phyloP scores from a whole-genome alignment of 2,888 invertebrate species.

The Pycnomerus fuliginosus region DNA sequence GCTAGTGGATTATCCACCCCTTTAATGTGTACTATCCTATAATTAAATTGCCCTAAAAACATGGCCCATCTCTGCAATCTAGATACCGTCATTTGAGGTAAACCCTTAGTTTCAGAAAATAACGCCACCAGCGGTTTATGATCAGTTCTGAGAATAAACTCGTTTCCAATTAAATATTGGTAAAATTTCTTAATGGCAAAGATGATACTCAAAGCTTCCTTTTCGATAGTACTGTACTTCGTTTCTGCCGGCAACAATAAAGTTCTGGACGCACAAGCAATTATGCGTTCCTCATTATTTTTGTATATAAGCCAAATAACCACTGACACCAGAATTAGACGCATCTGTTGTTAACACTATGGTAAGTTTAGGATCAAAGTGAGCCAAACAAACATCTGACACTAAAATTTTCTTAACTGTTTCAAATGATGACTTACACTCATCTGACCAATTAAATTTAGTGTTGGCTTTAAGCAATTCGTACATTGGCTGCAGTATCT shows the following conservation, averaged over 20 bases:
- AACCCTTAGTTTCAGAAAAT: conserved; percentile 10
- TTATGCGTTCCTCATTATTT: conserved; percentile 10
- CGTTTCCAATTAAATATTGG: conserved; percentile 5
- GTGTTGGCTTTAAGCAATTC: conserved; percentile 12
- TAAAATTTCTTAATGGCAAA: conserved; percentile 14
- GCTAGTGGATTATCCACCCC: not conserved
- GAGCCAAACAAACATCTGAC: conserved; percentile 7
- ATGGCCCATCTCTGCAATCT: conserved; percentile 18
- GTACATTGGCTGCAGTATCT: conserved; percentile 12
- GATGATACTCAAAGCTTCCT: conserved; percentile 17
- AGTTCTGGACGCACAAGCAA: conserved; percentile 20
- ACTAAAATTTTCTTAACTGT: conserved; percentile 8
- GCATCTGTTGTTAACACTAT: conserved; percentile 26
- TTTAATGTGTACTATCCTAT: conserved; percentile 13
- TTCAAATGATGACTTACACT: conserved; percentile 15
- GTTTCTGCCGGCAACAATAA: conserved; percentile 15
- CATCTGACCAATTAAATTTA: conserved; percentile 14
- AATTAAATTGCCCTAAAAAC: conserved; percentile 12
- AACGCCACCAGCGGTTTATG: conserved; percentile 12
- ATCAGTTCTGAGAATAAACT: conserved; percentile 10
- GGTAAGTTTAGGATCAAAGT: conserved; percentile 11
- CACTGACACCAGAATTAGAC: conserved; percentile 10
- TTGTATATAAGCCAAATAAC: conserved; percentile 14
- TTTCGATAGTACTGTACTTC: conserved; percentile 14
- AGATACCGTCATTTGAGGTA: conserved; percentile 15